phyloP scores from a whole-genome alignment of 2,797 vertebrate genomes.

The Melanotaenia nigrans region DNA sequence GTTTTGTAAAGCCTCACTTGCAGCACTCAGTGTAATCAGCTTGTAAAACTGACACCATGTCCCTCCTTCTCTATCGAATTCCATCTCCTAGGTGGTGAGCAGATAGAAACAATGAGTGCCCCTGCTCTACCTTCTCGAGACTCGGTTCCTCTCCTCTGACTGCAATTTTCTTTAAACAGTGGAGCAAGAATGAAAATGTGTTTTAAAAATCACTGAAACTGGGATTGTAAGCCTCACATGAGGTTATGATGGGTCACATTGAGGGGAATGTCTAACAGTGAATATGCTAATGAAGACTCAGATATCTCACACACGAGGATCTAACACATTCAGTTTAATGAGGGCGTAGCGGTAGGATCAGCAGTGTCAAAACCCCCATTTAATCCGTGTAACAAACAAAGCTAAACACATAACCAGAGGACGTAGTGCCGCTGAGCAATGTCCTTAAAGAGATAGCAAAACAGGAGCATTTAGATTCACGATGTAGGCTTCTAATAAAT shows the following conservation, averaged over 20 bases:
- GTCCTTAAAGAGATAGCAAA: constrained; percentile 63
- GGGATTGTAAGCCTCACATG: constrained; percentile 25
- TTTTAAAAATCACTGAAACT: constrained; percentile 21
- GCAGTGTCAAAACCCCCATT: constrained; percentile 51
- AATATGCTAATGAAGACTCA: constrained; percentile 30
- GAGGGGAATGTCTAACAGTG: constrained; percentile 25
- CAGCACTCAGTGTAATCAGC: constrained; percentile 41
- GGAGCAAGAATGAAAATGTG: constrained; percentile 18
- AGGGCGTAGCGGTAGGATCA: constrained; percentile 36
- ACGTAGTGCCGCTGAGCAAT: constrained; percentile 30
- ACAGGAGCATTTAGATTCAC: constrained; percentile 69
- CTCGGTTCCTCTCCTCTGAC: constrained; percentile 18
- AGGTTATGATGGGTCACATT: constrained; percentile 41
- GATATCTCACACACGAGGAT: constrained; percentile 13
- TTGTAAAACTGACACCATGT: constrained; percentile 40
- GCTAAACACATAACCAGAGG: constrained; percentile 56
- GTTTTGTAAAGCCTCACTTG: constrained; percentile 21
- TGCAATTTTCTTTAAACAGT: constrained; percentile 54
- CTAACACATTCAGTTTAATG: constrained; percentile 41
- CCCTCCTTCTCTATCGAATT: constrained; percentile 29
- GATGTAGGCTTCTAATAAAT: constrained; percentile 76
- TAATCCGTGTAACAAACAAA: constrained; percentile 62
- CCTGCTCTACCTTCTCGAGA: not conserved
- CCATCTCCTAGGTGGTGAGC: constrained; percentile 39
- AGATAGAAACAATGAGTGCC: constrained; percentile 28